Evolutionary conservation across 2,888 invertebrate genomes (phyloP).

Genomic region (Diadegma fenestrale): DNA sequence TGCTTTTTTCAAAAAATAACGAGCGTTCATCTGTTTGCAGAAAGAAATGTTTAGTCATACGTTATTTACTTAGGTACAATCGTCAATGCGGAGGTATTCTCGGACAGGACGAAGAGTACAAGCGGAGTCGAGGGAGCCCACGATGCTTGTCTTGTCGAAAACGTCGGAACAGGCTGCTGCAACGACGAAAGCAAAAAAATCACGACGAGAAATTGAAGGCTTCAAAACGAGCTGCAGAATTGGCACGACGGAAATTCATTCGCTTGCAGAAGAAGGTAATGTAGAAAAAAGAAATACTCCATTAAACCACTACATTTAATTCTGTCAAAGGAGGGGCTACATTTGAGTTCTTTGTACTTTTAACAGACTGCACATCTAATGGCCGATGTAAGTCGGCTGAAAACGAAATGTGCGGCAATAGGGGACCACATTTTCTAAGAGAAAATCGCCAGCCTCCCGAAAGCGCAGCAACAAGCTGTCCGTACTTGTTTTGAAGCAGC

Average conservation of each 20-base stretch:
- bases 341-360: not conserved
- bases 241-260: constrained; percentile 3
- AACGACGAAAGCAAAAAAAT: not conserved
- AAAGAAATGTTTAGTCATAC: too few relatives aligned
- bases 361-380: not conserved
- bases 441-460: not conserved
- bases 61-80: not conserved
- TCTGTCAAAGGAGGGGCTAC: not conserved
- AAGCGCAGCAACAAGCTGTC: constrained; percentile 2
- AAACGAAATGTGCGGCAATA: not conserved
- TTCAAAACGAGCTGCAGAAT: not conserved
- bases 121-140: not conserved
- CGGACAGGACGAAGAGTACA: not conserved
- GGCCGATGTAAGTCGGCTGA: not conserved
- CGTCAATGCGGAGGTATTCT: constrained; percentile 2
- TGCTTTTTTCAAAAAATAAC: too few relatives aligned
- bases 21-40: too few relatives aligned
- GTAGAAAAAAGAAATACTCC: too few relatives aligned
- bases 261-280: not conserved
- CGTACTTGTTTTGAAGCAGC: not conserved
- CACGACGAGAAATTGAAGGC: too few relatives aligned
- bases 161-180: not conserved
- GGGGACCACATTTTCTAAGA: not conserved
- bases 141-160: not conserved
- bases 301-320: too few relatives aligned